Conservation (phyloP, 2,888 invertebrate genomes). For the Chrysolina americana region DNA sequence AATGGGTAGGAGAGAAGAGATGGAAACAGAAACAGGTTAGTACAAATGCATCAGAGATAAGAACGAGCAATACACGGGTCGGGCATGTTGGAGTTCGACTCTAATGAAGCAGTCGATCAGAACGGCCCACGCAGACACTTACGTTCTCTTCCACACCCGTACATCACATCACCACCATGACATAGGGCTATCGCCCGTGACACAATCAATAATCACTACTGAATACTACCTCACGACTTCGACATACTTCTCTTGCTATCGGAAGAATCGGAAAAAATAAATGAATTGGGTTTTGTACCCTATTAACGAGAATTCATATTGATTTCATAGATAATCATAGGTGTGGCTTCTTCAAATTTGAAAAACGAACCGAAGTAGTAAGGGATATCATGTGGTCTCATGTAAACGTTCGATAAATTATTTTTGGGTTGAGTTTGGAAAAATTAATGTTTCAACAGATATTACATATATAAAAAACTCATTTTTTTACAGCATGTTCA, state of each 20-base stretch:
- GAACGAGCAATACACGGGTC: conserved; percentile 67
- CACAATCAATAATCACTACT: conserved; percentile 26
- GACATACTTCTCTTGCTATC: conserved; percentile 2
- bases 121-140: conserved; percentile 61
- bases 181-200: conserved; percentile 25
- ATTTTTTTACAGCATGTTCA: no score
- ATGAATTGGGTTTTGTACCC: conserved; percentile 8
- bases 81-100: conserved; percentile 65
- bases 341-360: background rate
- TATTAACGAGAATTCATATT: background rate
- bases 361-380: no score
- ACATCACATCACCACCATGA: conserved; percentile 28
- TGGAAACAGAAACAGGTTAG: conserved; percentile 60
- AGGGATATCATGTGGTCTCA: no score
- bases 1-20: conserved; percentile 56
- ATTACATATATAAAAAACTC: no score
- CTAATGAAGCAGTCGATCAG: conserved; percentile 70
- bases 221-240: conserved; percentile 13
- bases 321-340: background rate
- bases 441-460: no score
- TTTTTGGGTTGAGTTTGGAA: no score
- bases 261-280: conserved; percentile 15
- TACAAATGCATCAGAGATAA: conserved; percentile 68
- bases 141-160: conserved; percentile 27
- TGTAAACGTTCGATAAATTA: no score